These are phyloP conservation scores for Daktulosphaira vitifoliae DNA, from an alignment of 1,140 invertebrate genomes.

Conservation along the genomic window DNA sequence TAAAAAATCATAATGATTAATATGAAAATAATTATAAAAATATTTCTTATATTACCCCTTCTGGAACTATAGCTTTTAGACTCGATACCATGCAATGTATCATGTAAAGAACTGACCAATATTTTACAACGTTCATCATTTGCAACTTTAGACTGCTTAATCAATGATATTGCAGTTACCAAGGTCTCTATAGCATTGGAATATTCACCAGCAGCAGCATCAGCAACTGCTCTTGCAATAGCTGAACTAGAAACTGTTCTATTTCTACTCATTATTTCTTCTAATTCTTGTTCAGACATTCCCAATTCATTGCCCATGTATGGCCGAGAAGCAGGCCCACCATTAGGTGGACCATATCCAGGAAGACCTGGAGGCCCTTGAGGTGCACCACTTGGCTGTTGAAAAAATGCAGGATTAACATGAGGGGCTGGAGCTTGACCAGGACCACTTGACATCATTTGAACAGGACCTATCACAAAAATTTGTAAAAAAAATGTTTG, in stretches of 20 bases:
- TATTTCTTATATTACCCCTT: conserved; percentile 44
- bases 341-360: conserved; percentile 50
- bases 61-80: conserved; percentile 81
- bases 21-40: conserved; percentile 1
- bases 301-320: conserved; percentile 47
- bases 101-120: conserved; percentile 90
- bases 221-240: conserved; percentile 91
- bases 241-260: conserved; percentile 94
- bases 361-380: conserved; percentile 48
- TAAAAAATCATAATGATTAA: conserved; percentile 35
- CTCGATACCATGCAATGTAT: conserved; percentile 94
- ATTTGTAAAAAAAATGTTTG: neutral
- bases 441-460: conserved; percentile 38
- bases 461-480: conserved; percentile 18
- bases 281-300: conserved; percentile 89
- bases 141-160: conserved; percentile 96
- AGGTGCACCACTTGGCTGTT: conserved; percentile 51
- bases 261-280: conserved; percentile 96
- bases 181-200: conserved; percentile 96
- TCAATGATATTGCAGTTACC: conserved; percentile 95
- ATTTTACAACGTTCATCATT: conserved; percentile 98
- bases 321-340: conserved; percentile 12
- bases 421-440: conserved; percentile 73
- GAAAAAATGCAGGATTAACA: conserved; percentile 94
- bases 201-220: conserved; percentile 91